These are phyloP conservation scores for Pangasius larnaudii DNA, from an alignment of 2,797 vertebrate genomes.

Conservation along the genomic window DNA sequence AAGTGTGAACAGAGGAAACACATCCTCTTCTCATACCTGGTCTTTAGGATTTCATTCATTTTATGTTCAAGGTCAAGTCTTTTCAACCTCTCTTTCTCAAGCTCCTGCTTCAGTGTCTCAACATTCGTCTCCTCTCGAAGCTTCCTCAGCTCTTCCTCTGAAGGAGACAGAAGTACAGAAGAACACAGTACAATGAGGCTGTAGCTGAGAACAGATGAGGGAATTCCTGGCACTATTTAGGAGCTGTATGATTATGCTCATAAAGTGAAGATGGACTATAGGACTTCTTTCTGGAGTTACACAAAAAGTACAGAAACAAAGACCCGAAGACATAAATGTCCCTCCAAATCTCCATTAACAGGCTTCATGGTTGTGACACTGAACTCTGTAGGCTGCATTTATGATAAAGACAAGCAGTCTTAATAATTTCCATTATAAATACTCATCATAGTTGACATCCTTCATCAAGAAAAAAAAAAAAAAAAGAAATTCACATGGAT, in stretches of 20 bases:
- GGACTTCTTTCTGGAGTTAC: neutral
- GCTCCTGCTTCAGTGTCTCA: constrained; percentile 86
- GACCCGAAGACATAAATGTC: neutral
- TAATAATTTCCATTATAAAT: neutral
- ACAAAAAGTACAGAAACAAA: neutral
- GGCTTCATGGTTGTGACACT: neutral
- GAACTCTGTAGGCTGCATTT: neutral
- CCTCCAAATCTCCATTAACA: neutral
- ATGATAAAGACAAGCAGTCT: neutral
- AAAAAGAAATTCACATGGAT: neutral
- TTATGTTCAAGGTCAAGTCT: constrained; percentile 89
- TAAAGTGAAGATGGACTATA: neutral
- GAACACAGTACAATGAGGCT: neutral
- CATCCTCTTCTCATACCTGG: constrained; percentile 74
- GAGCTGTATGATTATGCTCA: neutral
- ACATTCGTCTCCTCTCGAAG: constrained; percentile 88
- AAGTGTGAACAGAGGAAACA: neutral
- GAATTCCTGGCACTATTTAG: constrained; percentile 9
- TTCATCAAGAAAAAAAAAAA: neutral
- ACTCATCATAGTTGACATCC: neutral
- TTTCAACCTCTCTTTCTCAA: constrained; percentile 88
- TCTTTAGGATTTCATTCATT: constrained; percentile 81
- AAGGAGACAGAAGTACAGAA: constrained; percentile 23
- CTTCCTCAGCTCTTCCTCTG: constrained; percentile 96
- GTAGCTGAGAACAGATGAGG: neutral